Evolutionary conservation across 2,888 invertebrate genomes (phyloP), one percentile per base, ranked within the genome.

Genomic region (Amblyteles armatorius): DNA sequence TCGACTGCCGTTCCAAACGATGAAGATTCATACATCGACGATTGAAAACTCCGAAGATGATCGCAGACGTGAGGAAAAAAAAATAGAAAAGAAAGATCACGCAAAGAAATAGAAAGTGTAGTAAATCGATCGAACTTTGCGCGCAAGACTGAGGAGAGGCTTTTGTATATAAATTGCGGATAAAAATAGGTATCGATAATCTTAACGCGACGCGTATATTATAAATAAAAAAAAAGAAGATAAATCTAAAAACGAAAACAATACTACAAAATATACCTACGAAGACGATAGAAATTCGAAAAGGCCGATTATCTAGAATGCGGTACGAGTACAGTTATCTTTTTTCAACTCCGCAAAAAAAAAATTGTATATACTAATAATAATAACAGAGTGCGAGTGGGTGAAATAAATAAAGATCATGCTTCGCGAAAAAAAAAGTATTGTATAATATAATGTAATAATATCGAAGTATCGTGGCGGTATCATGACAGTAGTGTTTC

Each of bases 401-500:
- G 71, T 48, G 40, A 68, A 82, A 65, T 33, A 29, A 79, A 73
- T 19, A 52, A 82, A 69, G 82, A 78, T 82, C 68, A 74, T 82
- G 87, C 86, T 86, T 85, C 60, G 72, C 72, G 57, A 48, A 81
- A 71, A 71, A 71, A 63, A 73, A 65, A 26, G 40, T 9, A 40
- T 69, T 77, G 77, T 84, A 84, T 81, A 69, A 77, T 40, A 40
- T 65, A 72, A 72, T 84, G 82, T 79, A 73, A 77, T 78, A 84
- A 72, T 81, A 73, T 80, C 63, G 71, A 67, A 77, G 55, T 74
- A 82, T 82, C 82, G 22, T 5, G 29, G 71, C 71, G 90, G 88
- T 90, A 89, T 88, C 84, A 87, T 86, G 83, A 82, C 86, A 81
- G 63, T 84, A 86, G 84, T 67, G 57, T 84, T 85, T 85, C 73